Base-by-base conservation (phyloP, 2,113 vertebrate genomes). In the Ceratotherium simum region DNA sequence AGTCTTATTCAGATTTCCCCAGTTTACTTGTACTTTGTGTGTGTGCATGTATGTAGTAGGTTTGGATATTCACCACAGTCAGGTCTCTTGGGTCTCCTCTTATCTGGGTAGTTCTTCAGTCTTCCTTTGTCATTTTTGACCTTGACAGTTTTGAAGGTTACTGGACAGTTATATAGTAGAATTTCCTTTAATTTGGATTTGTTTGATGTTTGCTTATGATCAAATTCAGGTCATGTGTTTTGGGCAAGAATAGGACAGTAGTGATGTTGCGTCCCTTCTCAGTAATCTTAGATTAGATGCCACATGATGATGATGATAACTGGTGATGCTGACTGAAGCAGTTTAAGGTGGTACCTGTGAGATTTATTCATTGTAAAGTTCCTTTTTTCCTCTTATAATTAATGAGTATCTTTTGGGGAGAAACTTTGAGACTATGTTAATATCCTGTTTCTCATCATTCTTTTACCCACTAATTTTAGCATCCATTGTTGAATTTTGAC, bases 401-500 rank as follows among this genome's bases (percentile, higher is more conserved):
- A 31, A 25, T 72, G 88, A 75, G 5, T 78, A n/a, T 78, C 13
- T 65, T 67, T 13, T 76, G 21, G 51, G 16, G 58, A 56, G 58
- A 80, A 72, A 78, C 54, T 90, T 65, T 95, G 78, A 82, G 27
- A 80, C 42, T 60, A 1, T 88, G 23, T 62, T 64, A 81, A 25
- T 81, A n/a, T 2, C 9, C 6, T 86, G 16, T 69, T 95, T 54
- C 21, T 90, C 8, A 42, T 82, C 13, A 33, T 72, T 27, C 13
- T 95, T 90, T 93, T 62, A 78, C n/a, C 31, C 20, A 42, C 20
- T 64, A 70, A 70, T 76, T 89, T 51, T 81, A 78, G 21, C 17
- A 51, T 95, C 46, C 60, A 75, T 91, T 93, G 64, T n/a, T 93
- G 58, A 95, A 16, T 75, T 90, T 95, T 83, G 76, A 80, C 39